A percentile compares a stretch with the other conserved stretches of the same genome.
phyloP scores from a whole-genome alignment of 2,113 vertebrate genomes.

The Epinephelus moara region DNA sequence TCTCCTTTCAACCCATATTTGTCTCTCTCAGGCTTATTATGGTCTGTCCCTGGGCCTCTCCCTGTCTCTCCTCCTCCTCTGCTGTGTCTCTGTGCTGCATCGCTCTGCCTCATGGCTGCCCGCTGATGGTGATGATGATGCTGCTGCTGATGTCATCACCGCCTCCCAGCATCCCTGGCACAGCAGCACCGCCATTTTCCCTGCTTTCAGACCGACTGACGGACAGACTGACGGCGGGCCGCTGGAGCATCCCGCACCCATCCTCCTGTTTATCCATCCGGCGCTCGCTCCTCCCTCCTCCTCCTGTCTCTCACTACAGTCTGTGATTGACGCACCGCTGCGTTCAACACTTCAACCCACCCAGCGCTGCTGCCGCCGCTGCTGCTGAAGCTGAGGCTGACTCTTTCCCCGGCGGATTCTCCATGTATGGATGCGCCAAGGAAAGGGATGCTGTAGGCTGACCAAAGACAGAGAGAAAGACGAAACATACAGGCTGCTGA shows the following conservation, averaged over 20 bases:
- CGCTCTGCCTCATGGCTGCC: conserved; percentile 59
- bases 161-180: conserved; percentile 76
- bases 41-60: neutral
- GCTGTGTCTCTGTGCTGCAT: conserved; percentile 45
- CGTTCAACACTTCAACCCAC: conserved; percentile 55
- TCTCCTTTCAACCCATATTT: neutral
- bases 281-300: conserved; percentile 24
- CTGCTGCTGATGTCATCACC: conserved; percentile 83
- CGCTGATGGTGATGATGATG: conserved; percentile 75
- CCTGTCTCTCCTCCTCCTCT: neutral
- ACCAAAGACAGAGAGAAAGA: conserved; percentile 38
- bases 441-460: conserved; percentile 74
- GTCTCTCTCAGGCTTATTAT: neutral
- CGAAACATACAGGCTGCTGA: conserved; percentile 23
- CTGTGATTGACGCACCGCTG: conserved; percentile 73
- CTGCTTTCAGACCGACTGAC: conserved; percentile 35
- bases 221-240: conserved; percentile 28
- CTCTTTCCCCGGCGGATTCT: conserved; percentile 61
- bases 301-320: conserved; percentile 32
- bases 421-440: conserved; percentile 73
- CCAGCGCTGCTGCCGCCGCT: conserved; percentile 31
- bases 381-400: conserved; percentile 53
- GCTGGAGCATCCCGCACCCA: conserved; percentile 56
- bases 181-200: conserved; percentile 82
- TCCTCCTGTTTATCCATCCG: conserved; percentile 47